Conservation (phyloP, 2,888 invertebrate genomes). For the Cancer borealis region DNA sequence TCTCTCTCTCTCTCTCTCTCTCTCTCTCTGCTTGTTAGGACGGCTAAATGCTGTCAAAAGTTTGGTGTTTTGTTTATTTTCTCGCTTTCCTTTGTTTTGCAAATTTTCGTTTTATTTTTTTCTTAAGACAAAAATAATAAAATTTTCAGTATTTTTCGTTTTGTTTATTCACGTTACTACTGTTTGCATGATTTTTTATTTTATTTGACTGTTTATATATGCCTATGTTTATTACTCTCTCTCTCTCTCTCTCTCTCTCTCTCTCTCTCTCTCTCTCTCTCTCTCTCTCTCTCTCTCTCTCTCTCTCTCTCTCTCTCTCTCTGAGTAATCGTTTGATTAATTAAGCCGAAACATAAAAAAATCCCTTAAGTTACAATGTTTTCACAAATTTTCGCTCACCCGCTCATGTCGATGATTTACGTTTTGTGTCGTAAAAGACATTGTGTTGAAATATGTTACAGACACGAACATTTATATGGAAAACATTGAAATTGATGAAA, state of each 20-base stretch:
- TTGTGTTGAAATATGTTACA: constrained; percentile 31
- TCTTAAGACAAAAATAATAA: too few relatives aligned
- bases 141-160: background rate
- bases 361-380: constrained; percentile 4
- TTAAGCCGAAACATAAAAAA: constrained; percentile 7
- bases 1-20: background rate
- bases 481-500: constrained; percentile 21
- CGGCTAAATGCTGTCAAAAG: background rate
- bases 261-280: constrained; percentile 31
- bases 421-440: constrained; percentile 16
- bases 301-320: constrained; percentile 17
- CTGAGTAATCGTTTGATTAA: constrained; percentile 12
- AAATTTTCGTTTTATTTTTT: background rate
- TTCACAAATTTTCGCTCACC: background rate
- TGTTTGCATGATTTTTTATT: background rate
- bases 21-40: background rate
- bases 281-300: background rate
- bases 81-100: background rate
- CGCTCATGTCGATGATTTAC: constrained; percentile 1
- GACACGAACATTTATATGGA: constrained; percentile 24
- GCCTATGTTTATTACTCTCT: background rate
- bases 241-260: constrained; percentile 33
- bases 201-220: background rate
- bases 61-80: background rate
- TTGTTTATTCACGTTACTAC: background rate